phyloP scores from a whole-genome alignment of 2,113 vertebrate species.

The Channa maculata region DNA sequence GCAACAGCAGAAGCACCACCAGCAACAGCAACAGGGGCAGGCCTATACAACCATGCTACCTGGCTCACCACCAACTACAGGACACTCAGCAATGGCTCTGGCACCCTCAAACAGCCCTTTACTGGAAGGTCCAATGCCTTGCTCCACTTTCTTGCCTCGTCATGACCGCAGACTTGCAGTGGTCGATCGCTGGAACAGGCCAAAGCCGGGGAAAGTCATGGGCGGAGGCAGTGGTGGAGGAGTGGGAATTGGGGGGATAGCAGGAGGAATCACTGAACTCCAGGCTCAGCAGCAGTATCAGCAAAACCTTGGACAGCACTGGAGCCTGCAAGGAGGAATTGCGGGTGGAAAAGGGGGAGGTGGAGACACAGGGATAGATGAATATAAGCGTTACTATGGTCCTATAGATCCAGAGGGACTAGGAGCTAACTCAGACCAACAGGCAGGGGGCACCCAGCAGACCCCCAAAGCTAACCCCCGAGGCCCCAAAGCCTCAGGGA shows the following conservation, averaged over 20 bases:
- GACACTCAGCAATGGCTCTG: slow-evolving; percentile 83
- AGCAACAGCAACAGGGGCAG: slow-evolving; percentile 77
- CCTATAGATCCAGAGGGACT: slow-evolving; percentile 92
- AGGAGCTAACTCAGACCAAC: slow-evolving; percentile 78
- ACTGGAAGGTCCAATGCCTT: slow-evolving; percentile 86
- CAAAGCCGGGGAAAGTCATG: slow-evolving; percentile 84
- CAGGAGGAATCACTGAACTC: slow-evolving; percentile 78
- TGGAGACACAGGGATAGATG: slow-evolving; percentile 84
- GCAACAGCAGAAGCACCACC: slow-evolving; percentile 81
- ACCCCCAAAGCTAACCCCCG: slow-evolving; percentile 78
- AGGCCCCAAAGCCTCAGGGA: slow-evolving; percentile 75
- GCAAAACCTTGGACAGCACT: slow-evolving; percentile 76
- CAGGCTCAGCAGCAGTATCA: slow-evolving; percentile 78
- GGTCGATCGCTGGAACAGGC: slow-evolving; percentile 89
- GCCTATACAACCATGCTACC: slow-evolving; percentile 81
- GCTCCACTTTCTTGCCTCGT: slow-evolving; percentile 88
- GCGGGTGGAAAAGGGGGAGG: slow-evolving; percentile 49
- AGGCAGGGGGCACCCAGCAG: slow-evolving; percentile 74
- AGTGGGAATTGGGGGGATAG: slow-evolving; percentile 75
- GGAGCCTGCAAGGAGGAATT: slow-evolving; percentile 70
- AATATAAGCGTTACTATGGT: slow-evolving; percentile 92
- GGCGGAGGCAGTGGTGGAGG: slow-evolving; percentile 73
- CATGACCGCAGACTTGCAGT: slow-evolving; percentile 87
- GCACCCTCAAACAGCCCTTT: slow-evolving; percentile 87
- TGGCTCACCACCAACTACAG: slow-evolving; percentile 80